phyloP scores from a whole-genome alignment of 2,113 vertebrate genomes.

The Colinus virginianus region DNA sequence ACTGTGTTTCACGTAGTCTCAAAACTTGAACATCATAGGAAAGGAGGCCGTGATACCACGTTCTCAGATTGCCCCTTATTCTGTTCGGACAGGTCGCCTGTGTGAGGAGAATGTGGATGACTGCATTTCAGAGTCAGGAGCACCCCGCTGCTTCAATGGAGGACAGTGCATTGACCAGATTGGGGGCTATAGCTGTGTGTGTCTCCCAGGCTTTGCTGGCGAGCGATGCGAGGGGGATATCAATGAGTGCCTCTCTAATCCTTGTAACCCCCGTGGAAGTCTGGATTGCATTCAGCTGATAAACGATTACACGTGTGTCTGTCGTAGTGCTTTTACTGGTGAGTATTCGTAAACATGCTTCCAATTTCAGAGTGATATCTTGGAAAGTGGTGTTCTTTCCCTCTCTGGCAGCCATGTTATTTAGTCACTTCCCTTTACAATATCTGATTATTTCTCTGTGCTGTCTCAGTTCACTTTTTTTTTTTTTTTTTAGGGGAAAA shows the following conservation, averaged over 20 bases:
- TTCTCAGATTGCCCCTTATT: not conserved
- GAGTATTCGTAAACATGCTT: not conserved
- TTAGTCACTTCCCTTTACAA: not conserved
- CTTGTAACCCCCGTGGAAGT: conserved; percentile 86
- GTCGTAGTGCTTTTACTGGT: conserved; percentile 92
- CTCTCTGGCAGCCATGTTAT: not conserved
- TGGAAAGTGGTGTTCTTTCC: not conserved
- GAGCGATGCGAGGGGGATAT: conserved; percentile 93
- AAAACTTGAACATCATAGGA: not conserved
- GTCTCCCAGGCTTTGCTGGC: conserved; percentile 88
- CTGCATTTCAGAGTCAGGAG: conserved; percentile 78
- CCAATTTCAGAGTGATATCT: not conserved
- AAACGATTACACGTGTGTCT: conserved; percentile 89
- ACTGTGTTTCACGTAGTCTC: not conserved
- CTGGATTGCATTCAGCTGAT: conserved; percentile 90
- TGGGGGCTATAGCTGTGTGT: conserved; percentile 88
- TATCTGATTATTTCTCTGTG: not conserved
- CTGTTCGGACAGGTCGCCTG: conserved; percentile 76
- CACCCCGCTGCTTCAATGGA: conserved; percentile 86
- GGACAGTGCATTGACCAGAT: conserved; percentile 90
- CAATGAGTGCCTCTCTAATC: conserved; percentile 91
- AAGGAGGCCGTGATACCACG: accelerated
- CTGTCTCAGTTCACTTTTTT: not conserved
- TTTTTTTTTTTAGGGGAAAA: not conserved
- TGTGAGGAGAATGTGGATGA: conserved; percentile 91